These are phyloP conservation scores for Mellivora capensis DNA, from an alignment of 2,113 vertebrate genomes.

Conservation along the genomic window DNA sequence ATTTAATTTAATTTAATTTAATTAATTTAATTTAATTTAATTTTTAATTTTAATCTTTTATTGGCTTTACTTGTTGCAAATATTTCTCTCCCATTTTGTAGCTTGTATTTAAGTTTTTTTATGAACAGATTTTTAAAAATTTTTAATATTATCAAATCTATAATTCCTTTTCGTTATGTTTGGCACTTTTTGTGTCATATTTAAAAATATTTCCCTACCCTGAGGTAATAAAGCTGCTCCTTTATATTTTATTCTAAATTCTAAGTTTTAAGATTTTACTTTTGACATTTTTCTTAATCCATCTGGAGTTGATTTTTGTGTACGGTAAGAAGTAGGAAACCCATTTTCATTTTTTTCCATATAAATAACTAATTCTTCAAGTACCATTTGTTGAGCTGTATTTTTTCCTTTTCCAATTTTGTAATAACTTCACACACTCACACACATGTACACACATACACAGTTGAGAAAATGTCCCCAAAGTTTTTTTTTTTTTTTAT, in stretches of 20 bases:
- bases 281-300: slow-evolving; percentile 70
- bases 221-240: slow-evolving; percentile 41
- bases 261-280: slow-evolving; percentile 59
- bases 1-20: no score
- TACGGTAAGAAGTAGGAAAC: slow-evolving; percentile 60
- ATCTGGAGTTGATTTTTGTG: slow-evolving; percentile 70
- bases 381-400: slow-evolving; percentile 29
- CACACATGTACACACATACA: not conserved
- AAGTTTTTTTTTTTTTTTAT: not conserved
- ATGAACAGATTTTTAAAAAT: not conserved
- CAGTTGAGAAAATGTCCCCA: not conserved
- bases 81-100: not conserved
- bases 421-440: not conserved
- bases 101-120: not conserved
- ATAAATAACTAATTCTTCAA: slow-evolving; percentile 62
- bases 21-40: no score
- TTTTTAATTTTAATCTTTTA: not conserved
- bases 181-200: slow-evolving; percentile 30
- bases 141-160: not conserved
- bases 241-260: slow-evolving; percentile 51
- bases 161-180: slow-evolving; percentile 28
- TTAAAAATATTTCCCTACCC: slow-evolving; percentile 48
- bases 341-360: slow-evolving; percentile 67
- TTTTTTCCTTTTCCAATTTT: slow-evolving; percentile 48
- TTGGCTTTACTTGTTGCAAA: not conserved